Conservation (phyloP, 2,888 invertebrate genomes). For the Pyrochroa serraticornis region DNA sequence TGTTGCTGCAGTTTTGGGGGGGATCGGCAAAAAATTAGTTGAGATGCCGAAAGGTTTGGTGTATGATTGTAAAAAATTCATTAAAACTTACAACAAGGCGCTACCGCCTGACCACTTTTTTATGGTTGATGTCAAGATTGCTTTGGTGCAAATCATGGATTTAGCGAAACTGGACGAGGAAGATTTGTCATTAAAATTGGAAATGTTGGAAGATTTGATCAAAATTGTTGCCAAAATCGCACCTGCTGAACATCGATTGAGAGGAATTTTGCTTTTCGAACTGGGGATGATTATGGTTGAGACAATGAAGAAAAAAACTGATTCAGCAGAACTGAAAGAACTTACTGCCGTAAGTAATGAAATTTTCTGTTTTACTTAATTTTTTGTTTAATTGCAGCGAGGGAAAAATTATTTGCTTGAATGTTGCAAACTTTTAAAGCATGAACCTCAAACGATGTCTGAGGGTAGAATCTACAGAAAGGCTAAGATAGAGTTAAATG, state of each 20-base stretch:
- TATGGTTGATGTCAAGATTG: background rate
- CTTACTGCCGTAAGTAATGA: too few relatives aligned
- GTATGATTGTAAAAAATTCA: background rate
- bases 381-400: too few relatives aligned
- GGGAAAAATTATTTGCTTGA: too few relatives aligned
- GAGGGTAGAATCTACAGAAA: too few relatives aligned
- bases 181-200: background rate
- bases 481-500: too few relatives aligned
- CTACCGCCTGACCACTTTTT: background rate
- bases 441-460: too few relatives aligned
- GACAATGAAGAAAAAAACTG: background rate
- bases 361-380: too few relatives aligned
- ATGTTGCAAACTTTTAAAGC: too few relatives aligned
- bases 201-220: conserved; percentile 2
- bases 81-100: background rate
- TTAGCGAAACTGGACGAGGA: background rate
- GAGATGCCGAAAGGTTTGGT: background rate
- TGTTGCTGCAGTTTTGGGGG: background rate
- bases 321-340: background rate
- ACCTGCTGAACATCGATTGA: conserved; percentile 7
- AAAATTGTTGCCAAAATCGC: background rate
- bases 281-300: background rate
- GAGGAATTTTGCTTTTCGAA: background rate
- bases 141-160: background rate
- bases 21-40: background rate